These are phyloP conservation scores for Gymnopithys bicolor DNA, from an alignment of 2,797 vertebrate genomes.

Conservation along the genomic window DNA sequence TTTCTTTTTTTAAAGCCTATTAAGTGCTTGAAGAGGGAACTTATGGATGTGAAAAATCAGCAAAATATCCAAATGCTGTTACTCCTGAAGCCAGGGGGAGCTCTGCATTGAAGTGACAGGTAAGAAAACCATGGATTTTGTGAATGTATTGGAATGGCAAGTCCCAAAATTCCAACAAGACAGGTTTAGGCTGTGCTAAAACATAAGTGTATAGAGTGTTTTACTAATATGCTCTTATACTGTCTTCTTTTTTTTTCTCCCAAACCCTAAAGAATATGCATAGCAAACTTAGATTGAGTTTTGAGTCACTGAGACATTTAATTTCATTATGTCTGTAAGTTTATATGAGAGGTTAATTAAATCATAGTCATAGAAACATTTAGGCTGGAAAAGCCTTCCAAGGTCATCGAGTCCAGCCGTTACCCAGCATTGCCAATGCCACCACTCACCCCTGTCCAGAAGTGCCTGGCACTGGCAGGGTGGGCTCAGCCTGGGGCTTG, in stretches of 20 bases:
- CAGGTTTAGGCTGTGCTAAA: not conserved
- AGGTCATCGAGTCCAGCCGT: not conserved
- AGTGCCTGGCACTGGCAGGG: too few species aligned
- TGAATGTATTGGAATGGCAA: too few species aligned
- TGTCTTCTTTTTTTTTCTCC: not conserved
- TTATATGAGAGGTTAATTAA: not conserved
- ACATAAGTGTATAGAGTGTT: not conserved
- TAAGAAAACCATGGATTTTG: not conserved
- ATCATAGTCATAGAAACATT: not conserved
- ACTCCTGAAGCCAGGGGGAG: not conserved
- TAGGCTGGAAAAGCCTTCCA: not conserved
- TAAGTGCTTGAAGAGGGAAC: not conserved
- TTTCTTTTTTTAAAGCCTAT: not conserved
- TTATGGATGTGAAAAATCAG: not conserved
- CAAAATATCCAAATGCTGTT: not conserved
- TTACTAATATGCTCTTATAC: not conserved
- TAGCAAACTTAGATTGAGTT: not conserved
- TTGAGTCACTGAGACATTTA: not conserved
- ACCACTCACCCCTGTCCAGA: not conserved
- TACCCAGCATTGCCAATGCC: not conserved
- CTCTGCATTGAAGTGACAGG: not conserved
- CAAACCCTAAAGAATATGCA: not conserved
- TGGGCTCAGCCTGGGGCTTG: rapidly evolving
- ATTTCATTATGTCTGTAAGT: not conserved
- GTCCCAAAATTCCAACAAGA: not conserved